Conservation (phyloP, 2,797 vertebrate species). For the Hozukius guyotensis region DNA sequence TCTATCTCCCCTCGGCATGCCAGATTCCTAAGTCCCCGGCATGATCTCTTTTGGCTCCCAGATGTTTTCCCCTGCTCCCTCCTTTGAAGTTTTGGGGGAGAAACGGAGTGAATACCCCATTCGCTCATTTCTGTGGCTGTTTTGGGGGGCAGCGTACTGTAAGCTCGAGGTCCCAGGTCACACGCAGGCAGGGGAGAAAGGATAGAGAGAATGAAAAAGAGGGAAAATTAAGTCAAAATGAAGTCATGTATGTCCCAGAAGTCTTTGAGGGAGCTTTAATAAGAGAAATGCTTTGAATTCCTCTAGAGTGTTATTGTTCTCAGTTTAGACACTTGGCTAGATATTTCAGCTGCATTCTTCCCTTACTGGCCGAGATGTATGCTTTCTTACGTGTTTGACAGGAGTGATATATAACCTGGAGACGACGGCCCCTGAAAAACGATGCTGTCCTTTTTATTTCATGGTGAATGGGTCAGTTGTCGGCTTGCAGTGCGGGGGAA, state of each 20-base stretch:
- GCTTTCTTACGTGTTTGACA: conserved; percentile 45
- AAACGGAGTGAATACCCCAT: conserved; percentile 47
- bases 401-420: conserved; percentile 52
- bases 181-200: conserved; percentile 55
- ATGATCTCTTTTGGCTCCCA: conserved; percentile 73
- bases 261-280: conserved; percentile 62
- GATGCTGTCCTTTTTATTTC: conserved; percentile 48
- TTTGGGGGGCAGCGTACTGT: conserved; percentile 35
- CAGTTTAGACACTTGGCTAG: conserved; percentile 60
- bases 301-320: conserved; percentile 66
- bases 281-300: conserved; percentile 73
- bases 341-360: conserved; percentile 49
- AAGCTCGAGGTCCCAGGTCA: conserved; percentile 56
- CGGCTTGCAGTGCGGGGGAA: conserved; percentile 30
- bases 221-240: conserved; percentile 50
- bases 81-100: conserved; percentile 70
- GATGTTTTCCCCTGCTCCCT: conserved; percentile 67
- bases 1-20: conserved; percentile 43
- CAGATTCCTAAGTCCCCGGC: conserved; percentile 55
- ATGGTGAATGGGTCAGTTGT: conserved; percentile 41
- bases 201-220: conserved; percentile 33
- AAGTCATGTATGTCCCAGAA: conserved; percentile 61
- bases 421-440: conserved; percentile 47
- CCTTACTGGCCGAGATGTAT: conserved; percentile 20
- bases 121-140: conserved; percentile 54